Base-by-base conservation (phyloP, 2,797 vertebrate genomes). In the Oryzias dopingdopingensis region DNA sequence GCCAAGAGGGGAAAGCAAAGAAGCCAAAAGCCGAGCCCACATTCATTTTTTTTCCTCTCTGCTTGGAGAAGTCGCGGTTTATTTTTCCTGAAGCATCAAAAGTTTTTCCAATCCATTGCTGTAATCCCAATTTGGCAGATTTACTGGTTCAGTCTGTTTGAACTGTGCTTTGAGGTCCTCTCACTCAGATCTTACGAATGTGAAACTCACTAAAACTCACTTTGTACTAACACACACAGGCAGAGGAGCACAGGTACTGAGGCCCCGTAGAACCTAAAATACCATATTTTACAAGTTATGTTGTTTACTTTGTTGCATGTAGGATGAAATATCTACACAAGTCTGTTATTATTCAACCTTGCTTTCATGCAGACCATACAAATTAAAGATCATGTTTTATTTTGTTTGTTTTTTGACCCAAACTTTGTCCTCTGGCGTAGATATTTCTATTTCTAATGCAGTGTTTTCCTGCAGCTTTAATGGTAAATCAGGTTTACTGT, bases 21-120 rank as follows among this genome's bases (percentile, higher is more conserved):
- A 54, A 32, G 64, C 52, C 49, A 52, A 22, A 50, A 65, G 54
- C 46, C 47, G 42, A 50, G 56, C 17, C 56, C 58, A 58, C 58
- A 73, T 67, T 56, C 18, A 75, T 65, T 59, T 59, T 62, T 65
- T 68, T 67, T 62, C 65, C 52, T 49, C 14, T 48, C n/a, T 44
- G 57, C 54, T 67, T 42, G 4, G 10, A 22, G 42, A n/a, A 18
- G 6, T 22, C 52, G 16, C 42, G 42, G 58, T 81, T 79, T 77
- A 54, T 71, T 81, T 80, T 79, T 62, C 37, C 62, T 54, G 20
- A 17, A 37, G 50, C 67, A 77, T 83, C 68, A 74, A 67, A 74
- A 59, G 60, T 65, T 53, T 68, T 32, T 74, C 15, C 4, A 10
- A 67, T 69, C 59, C 42, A 26, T 15, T 52, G 56, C 74, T 29